Base-by-base conservation (phyloP, 2,113 vertebrate genomes). In the Martes martes region DNA sequence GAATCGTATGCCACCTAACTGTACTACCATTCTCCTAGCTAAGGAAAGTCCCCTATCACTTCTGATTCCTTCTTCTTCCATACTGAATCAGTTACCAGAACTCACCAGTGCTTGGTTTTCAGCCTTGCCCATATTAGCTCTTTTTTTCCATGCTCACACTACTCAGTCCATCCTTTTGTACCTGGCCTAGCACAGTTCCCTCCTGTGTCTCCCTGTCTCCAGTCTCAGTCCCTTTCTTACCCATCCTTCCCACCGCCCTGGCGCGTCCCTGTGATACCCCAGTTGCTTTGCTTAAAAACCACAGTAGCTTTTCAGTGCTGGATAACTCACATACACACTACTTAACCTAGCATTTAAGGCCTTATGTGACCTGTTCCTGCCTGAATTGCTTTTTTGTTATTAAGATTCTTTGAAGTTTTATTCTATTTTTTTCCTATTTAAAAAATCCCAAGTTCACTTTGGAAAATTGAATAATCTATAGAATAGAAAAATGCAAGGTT, bases 401-500 rank as follows among this genome's bases (percentile, higher is more conserved):
- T 84, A 89, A 23, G 8, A 65, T 67, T 93, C 87, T 90, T 78
- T 79, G 5, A 91, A 89, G 45, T 76, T 89, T 93, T 84, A 88
- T 74, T 95, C 47, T 42, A 16, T 67, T 69, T 81, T 57, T 85
- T 95, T 86, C 55, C 69, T 74, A 15, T 57, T 97, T 89, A 33
- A 94, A 83, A 88, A 92, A 86, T 79, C 45, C 57, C 79, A 95
- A 89, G 21, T 6, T 93, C 33, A 73, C 31, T 85, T 55, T 76
- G 47, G 36, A 98, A 96, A 65, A 16, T 55, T 93, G 18, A n/a
- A 83, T 92, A 94, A 96, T 65, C 52, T 28, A 47, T 90, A 67
- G 57, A 91, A 33, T 81, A 96, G 83, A 85, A 59, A 36, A 45
- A 16, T 50, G 71, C 50, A 10, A 26, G 57, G 50, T 96, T 52